Evolutionary conservation across 2,113 vertebrate genomes (phyloP).

Genomic region (Gasterosteus nipponicus): DNA sequence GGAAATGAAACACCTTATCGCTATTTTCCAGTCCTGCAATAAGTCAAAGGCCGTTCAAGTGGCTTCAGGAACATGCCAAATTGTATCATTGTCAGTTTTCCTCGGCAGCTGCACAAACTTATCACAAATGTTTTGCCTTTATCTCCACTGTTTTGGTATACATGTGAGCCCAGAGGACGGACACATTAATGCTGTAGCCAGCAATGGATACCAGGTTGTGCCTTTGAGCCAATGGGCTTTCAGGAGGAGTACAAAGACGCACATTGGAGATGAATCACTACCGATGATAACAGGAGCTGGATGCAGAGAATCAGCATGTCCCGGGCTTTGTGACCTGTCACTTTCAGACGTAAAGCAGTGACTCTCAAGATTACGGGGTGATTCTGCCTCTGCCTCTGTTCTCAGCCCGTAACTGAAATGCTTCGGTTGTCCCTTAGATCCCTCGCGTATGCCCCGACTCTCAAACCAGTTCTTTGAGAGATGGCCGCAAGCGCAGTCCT

Average conservation of each 20-base stretch:
- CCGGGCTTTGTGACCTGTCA: constrained; percentile 51
- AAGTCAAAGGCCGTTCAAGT: constrained; percentile 63
- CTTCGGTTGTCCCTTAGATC: constrained; percentile 63
- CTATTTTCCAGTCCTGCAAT: constrained; percentile 46
- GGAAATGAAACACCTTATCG: constrained; percentile 68
- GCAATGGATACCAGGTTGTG: constrained; percentile 51
- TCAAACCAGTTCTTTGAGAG: constrained; percentile 58
- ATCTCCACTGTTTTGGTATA: constrained; percentile 53
- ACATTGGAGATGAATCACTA: constrained; percentile 57
- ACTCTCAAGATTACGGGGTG: constrained; percentile 54
- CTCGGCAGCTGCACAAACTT: constrained; percentile 54
- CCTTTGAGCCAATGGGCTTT: constrained; percentile 47
- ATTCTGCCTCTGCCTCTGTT: constrained; percentile 34
- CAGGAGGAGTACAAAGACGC: constrained; percentile 54
- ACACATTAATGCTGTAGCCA: constrained; percentile 57
- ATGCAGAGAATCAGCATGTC: constrained; percentile 47
- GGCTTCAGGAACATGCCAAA: constrained; percentile 61
- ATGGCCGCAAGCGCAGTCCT: constrained; percentile 67
- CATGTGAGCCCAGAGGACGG: constrained; percentile 39
- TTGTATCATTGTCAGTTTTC: constrained; percentile 53
- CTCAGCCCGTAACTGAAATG: constrained; percentile 38
- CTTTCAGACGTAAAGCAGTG: constrained; percentile 63
- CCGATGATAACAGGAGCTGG: constrained; percentile 59
- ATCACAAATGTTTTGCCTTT: constrained; percentile 57
- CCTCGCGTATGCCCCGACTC: constrained; percentile 43